Percentiles rank a stretch among this genome's conserved stretches.
These are phyloP conservation scores for Pemphredon lugubris DNA, from an alignment of 2,888 invertebrate species.

Conservation along the genomic window DNA sequence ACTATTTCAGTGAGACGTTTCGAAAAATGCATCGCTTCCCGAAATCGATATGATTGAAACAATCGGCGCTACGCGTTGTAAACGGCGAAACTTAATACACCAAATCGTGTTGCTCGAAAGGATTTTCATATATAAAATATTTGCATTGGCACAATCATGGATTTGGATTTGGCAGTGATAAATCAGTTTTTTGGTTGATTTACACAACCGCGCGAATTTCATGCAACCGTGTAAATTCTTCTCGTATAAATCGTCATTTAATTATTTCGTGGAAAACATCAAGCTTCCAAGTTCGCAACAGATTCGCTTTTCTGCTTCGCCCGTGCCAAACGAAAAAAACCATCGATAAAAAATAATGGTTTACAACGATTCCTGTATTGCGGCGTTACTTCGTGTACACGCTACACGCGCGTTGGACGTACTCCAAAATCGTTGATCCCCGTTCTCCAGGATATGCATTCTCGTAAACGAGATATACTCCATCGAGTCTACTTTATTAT, in stretches of 20 bases:
- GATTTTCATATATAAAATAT: constrained; percentile 13
- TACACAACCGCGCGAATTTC: constrained; percentile 34
- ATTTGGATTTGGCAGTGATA: constrained; percentile 39
- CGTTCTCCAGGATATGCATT: constrained; percentile 23
- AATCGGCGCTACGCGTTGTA: too few relatives aligned
- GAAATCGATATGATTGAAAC: too few relatives aligned
- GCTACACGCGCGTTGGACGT: constrained; percentile 18
- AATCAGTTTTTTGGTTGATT: constrained; percentile 37
- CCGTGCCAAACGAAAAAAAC: neutral
- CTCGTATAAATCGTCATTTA: constrained; percentile 14
- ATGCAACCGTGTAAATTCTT: constrained; percentile 14
- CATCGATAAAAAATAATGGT: constrained; percentile 27
- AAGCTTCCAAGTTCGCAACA: neutral
- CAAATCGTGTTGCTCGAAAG: too few relatives aligned
- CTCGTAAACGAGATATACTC: neutral
- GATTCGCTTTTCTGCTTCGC: too few relatives aligned
- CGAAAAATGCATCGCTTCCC: neutral
- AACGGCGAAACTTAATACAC: too few relatives aligned
- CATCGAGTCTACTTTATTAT: constrained; percentile 18
- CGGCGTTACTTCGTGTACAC: neutral
- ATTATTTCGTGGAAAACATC: constrained; percentile 28
- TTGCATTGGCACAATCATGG: constrained; percentile 34
- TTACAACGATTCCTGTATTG: constrained; percentile 13
- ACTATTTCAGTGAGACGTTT: neutral
- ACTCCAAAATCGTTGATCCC: constrained; percentile 27